Evolutionary conservation across 2,888 invertebrate genomes (phyloP), one percentile per base, ranked within the genome.

Genomic region (Phasia obesa): DNA sequence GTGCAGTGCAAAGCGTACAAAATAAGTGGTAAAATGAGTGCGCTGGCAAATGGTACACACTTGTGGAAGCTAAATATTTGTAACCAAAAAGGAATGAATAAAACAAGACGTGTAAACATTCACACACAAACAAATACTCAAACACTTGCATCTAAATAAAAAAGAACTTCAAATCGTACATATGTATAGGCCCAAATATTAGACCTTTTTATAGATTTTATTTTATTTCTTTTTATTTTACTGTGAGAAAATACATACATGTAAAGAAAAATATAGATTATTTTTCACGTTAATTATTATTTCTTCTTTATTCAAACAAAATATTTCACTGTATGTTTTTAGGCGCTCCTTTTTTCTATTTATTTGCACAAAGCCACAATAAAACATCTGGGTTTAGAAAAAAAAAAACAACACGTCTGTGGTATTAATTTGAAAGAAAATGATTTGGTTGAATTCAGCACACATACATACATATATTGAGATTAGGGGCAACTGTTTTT

Each of bases 241-340:
- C 47, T 19, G 17, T 2, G 44, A 67, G 71, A 65, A 79, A 79
- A 79, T 79, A 65, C n/a, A n/a, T n/a, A n/a, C n/a, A n/a, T n/a
- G 65, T 53, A 79, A 73, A 57, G 57, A 79, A 71, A n/a, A 79
- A 79, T 71, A 65, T 71, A 65, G 71, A 78, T 71, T 65, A 79
- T 64, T 78, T 73, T 73, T 60, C 25, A 51, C 51, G 59, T 67
- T 79, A 73, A 73, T 73, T 79, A 60, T 79, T 79, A 59, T 79
- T 73, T 79, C 44, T 79, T 67, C 47, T 71, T 64, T 64, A 42
- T 51, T 9, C 57, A 71, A 59, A 73, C 53, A 44, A 79, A 73
- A 73, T 60, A 60, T 73, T 60, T 67, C 62, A 65, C 73, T 79
- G 67, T 73, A 60, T 65, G 73, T 59, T 35, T 79, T 79, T 79